These are phyloP conservation scores for Zaprionus ghesquierei DNA, from an alignment of 1,140 invertebrate genomes.

Conservation along the genomic window DNA sequence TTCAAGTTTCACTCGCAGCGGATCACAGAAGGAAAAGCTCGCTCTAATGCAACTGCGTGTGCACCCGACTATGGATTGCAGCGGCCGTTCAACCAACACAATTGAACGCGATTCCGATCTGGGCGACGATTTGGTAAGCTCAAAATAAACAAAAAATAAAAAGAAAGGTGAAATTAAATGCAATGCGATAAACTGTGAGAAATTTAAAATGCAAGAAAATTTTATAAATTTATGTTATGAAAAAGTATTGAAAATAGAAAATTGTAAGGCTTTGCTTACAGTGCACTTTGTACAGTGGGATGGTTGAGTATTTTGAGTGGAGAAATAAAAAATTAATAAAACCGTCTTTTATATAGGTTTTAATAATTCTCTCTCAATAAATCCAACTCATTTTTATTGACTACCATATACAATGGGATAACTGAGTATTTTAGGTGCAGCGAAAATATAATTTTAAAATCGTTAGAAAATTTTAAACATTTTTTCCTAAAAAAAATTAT, in stretches of 20 bases:
- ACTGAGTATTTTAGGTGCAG: not conserved
- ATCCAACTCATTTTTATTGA: no score
- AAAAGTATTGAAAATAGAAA: no score
- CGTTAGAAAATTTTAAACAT: not conserved
- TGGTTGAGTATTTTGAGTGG: not conserved
- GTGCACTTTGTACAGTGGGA: no score
- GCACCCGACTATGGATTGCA: conserved; percentile 79
- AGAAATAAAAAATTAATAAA: not conserved
- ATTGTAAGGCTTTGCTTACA: no score
- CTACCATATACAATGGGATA: no score
- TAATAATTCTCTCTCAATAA: no score
- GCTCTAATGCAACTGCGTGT: conserved; percentile 77
- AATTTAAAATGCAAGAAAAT: not conserved
- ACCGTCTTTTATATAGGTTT: no score
- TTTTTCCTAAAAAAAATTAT: no score
- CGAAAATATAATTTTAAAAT: not conserved
- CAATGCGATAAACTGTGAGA: not conserved
- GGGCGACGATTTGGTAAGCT: conserved; percentile 80
- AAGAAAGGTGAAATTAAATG: not conserved
- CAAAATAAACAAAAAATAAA: not conserved
- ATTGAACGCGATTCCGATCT: conserved; percentile 80
- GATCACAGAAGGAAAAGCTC: conserved; percentile 9
- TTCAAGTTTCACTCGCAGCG: not conserved
- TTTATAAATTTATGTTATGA: not conserved
- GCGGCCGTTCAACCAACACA: conserved; percentile 73